Evolutionary conservation across 2,888 invertebrate species (phyloP).

Genomic region (Polymixis lichenea): DNA sequence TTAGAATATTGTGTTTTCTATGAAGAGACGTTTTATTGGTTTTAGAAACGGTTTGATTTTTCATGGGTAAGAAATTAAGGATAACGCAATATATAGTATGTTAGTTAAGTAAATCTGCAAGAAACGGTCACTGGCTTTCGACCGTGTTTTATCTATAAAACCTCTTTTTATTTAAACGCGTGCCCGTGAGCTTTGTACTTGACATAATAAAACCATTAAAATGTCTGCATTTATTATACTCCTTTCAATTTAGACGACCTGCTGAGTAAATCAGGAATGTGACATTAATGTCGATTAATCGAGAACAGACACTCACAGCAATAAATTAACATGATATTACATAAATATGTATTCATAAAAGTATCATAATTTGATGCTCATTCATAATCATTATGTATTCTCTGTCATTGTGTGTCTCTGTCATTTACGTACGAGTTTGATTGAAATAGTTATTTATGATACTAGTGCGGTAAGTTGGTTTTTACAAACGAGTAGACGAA

Average conservation of each 20-base stretch:
- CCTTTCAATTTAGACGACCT: neutral
- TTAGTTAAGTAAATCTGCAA: neutral
- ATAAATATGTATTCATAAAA: conserved; percentile 9
- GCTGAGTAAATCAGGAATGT: too few species aligned
- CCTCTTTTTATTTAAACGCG: neutral
- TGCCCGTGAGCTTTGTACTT: neutral
- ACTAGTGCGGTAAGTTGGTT: too few species aligned
- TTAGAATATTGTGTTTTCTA: neutral
- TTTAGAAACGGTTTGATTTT: neutral
- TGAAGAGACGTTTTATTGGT: neutral
- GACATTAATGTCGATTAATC: too few species aligned
- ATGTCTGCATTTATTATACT: neutral
- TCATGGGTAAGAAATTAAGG: neutral
- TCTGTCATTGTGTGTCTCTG: neutral
- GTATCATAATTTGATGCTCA: neutral
- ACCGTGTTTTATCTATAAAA: neutral
- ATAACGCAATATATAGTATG: neutral
- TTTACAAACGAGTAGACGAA: too few species aligned
- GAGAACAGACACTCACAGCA: neutral
- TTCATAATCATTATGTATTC: neutral
- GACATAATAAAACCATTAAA: neutral
- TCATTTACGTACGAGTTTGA: too few species aligned
- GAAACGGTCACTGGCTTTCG: neutral
- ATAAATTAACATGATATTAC: conserved; percentile 4
- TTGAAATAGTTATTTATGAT: too few species aligned